These are phyloP conservation scores for Lasiommata megera DNA, from an alignment of 2,888 invertebrate species.

Conservation along the genomic window DNA sequence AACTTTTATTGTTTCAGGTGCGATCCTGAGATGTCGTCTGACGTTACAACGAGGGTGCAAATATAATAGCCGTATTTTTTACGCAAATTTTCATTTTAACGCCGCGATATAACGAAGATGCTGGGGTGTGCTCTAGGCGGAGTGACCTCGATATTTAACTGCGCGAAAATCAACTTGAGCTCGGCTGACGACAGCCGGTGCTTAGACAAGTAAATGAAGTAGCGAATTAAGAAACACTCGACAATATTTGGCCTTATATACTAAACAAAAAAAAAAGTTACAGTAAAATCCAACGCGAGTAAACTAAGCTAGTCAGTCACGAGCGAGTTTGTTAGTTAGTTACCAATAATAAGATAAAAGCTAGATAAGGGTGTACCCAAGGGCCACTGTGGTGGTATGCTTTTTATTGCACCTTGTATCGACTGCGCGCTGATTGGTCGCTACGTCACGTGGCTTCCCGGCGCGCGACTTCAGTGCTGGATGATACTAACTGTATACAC, in stretches of 20 bases:
- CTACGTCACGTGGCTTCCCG: conserved; percentile 82
- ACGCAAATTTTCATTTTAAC: conserved; percentile 46
- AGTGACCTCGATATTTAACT: conserved; percentile 63
- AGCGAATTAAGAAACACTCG: conserved; percentile 32
- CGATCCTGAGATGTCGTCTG: conserved; percentile 61
- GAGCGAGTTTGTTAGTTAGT: conserved; percentile 58
- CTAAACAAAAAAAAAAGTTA: conserved; percentile 22
- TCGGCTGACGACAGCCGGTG: conserved; percentile 78
- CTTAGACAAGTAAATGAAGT: conserved; percentile 72
- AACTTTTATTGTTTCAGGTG: conserved; percentile 73
- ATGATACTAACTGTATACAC: conserved; percentile 87
- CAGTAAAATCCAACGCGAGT: conserved; percentile 40
- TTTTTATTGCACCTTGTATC: conserved; percentile 79
- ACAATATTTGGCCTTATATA: conserved; percentile 48
- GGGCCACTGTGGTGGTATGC: conserved; percentile 78
- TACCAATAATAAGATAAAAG: conserved; percentile 58
- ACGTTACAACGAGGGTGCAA: conserved; percentile 44
- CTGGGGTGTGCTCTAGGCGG: conserved; percentile 74
- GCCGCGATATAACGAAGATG: conserved; percentile 68
- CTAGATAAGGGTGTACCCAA: conserved; percentile 47
- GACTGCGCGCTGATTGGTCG: conserved; percentile 82
- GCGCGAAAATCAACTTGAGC: conserved; percentile 60
- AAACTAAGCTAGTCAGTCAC: conserved; percentile 67
- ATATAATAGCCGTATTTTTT: conserved; percentile 44
- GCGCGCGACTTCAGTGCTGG: conserved; percentile 83